phyloP scores from a whole-genome alignment of 2,888 invertebrate genomes.

The Cantharis rustica region DNA sequence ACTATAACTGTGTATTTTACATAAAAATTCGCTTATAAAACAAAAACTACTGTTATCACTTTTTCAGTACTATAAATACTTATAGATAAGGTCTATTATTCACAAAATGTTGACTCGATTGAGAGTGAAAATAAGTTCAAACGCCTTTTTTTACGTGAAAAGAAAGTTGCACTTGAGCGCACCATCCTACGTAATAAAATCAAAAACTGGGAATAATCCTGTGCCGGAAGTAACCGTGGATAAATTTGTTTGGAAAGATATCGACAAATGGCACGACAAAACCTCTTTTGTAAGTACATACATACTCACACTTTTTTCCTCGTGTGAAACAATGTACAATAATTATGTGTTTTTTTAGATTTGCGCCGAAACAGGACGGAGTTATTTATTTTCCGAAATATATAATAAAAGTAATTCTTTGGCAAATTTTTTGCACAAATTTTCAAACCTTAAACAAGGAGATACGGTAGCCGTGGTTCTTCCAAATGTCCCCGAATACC shows the following conservation, averaged over 20 bases:
- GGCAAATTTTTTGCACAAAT: constrained; percentile 57
- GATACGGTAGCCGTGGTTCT: constrained; percentile 67
- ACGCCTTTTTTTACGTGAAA: not conserved
- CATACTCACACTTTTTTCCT: not conserved
- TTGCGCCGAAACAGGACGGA: constrained; percentile 69
- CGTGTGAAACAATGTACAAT: not conserved
- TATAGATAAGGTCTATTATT: not conserved
- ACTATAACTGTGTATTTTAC: too few relatives aligned
- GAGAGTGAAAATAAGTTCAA: not conserved
- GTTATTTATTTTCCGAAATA: constrained; percentile 70
- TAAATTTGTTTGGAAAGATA: constrained; percentile 66
- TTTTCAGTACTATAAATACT: not conserved
- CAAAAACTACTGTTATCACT: not conserved
- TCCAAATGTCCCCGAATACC: constrained; percentile 76
- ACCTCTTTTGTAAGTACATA: not conserved
- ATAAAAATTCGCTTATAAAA: not conserved
- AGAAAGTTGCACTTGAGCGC: constrained; percentile 25
- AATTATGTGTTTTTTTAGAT: constrained; percentile 60
- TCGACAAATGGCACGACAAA: constrained; percentile 67
- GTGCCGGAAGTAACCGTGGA: constrained; percentile 62
- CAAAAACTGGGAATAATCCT: not conserved
- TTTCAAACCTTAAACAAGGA: constrained; percentile 65
- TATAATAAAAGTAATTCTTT: constrained; percentile 66
- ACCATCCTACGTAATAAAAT: constrained; percentile 40
- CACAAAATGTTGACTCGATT: not conserved